These are phyloP conservation scores for Clarias pachynema DNA, from an alignment of 2,797 vertebrate species.

Conservation along the genomic window DNA sequence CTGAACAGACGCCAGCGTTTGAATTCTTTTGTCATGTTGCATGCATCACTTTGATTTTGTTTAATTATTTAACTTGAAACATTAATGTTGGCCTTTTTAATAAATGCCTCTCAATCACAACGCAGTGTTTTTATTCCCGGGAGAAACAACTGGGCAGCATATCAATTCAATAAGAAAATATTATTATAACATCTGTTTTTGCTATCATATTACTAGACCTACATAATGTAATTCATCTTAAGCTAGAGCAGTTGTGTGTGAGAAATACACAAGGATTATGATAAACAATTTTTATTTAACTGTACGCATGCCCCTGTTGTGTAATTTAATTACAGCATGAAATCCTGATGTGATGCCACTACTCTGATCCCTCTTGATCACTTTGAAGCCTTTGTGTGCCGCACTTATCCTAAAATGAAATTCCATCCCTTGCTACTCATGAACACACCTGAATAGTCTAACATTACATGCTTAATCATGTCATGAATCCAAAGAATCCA, in stretches of 20 bases:
- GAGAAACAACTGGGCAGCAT: not conserved
- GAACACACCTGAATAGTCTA: slow-evolving; percentile 25
- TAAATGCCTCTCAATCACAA: not conserved
- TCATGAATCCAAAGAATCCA: slow-evolving; percentile 1
- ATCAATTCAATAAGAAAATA: not conserved
- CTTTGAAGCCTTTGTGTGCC: not conserved
- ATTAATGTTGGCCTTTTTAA: not conserved
- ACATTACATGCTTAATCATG: slow-evolving; percentile 25
- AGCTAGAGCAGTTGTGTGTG: not conserved
- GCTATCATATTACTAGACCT: not conserved
- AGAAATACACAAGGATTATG: not conserved
- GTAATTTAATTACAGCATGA: not conserved
- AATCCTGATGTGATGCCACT: not conserved
- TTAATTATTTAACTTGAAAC: slow-evolving; percentile 10
- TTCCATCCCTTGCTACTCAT: slow-evolving; percentile 4
- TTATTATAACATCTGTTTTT: slow-evolving; percentile 14
- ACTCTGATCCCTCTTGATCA: not conserved
- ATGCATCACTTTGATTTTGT: not conserved
- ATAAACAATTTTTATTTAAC: not conserved
- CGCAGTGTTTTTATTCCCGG: not conserved
- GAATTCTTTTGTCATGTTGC: not conserved
- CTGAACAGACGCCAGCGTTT: not conserved
- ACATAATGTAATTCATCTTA: not conserved
- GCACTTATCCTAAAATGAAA: not conserved
- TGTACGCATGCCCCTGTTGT: not conserved